A percentile compares a stretch with the other conserved stretches of the same genome.
Conservation (phyloP, 2,888 invertebrate genomes). For the Anagyrus pseudococci region DNA sequence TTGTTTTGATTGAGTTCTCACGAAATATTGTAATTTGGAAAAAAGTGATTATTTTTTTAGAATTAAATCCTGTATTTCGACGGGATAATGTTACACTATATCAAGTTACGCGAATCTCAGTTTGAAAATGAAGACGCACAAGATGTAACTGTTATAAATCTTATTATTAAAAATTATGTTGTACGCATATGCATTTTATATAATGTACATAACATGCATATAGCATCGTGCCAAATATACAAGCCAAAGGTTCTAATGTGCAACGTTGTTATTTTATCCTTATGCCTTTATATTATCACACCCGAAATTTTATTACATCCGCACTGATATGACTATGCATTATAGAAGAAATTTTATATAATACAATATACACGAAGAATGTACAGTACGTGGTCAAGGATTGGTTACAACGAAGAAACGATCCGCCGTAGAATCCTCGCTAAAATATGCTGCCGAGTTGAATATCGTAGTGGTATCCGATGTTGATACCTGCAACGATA, state of each 20-base stretch:
- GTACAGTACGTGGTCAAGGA: slow-evolving; percentile 57
- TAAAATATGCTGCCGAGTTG: slow-evolving; percentile 59
- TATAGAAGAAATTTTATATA: slow-evolving; percentile 51
- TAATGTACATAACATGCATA: slow-evolving; percentile 44
- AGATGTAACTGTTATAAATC: slow-evolving; percentile 37
- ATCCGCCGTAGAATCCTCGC: slow-evolving; percentile 58
- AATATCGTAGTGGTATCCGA: slow-evolving; percentile 51
- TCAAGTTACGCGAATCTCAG: too few species aligned
- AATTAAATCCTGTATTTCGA: too few species aligned
- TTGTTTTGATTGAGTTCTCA: too few species aligned
- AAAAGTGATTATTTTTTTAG: too few species aligned
- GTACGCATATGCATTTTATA: slow-evolving; percentile 40
- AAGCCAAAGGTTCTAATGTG: slow-evolving; percentile 48
- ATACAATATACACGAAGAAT: slow-evolving; percentile 58
- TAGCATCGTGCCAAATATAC: slow-evolving; percentile 54
- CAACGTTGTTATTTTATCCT: slow-evolving; percentile 33
- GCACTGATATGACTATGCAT: slow-evolving; percentile 33
- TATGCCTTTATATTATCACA: slow-evolving; percentile 21
- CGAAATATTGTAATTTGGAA: too few species aligned
- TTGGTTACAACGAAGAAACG: slow-evolving; percentile 58
- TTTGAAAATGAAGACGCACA: too few species aligned
- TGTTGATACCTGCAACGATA: slow-evolving; percentile 43
- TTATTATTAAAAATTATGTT: slow-evolving; percentile 37
- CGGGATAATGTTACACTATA: too few species aligned
- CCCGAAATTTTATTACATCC: slow-evolving; percentile 29